These are phyloP conservation scores for Pogoniulus pusillus DNA, from an alignment of 2,797 vertebrate genomes.

Conservation along the genomic window DNA sequence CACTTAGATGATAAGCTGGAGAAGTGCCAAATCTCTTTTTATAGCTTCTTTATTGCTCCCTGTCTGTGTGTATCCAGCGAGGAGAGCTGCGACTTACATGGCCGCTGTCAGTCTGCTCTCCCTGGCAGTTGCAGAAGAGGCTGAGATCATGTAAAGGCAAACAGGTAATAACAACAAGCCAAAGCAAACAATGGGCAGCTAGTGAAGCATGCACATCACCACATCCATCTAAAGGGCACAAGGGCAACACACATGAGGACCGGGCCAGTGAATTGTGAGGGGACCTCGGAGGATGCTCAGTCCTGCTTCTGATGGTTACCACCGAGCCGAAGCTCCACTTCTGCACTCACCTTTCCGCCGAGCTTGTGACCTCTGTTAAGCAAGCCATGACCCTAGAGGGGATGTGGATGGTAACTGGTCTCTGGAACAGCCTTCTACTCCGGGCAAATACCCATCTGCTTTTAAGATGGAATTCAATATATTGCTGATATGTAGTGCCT, in stretches of 20 bases:
- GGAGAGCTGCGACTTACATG: not conserved
- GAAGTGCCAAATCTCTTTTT: conserved; percentile 56
- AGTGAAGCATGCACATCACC: not conserved
- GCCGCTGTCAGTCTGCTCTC: not conserved
- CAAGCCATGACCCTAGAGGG: not conserved
- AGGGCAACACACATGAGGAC: not conserved
- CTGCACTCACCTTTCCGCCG: not conserved
- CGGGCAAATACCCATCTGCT: not conserved
- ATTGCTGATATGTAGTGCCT: conserved; percentile 48
- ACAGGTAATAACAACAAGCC: conserved; percentile 26
- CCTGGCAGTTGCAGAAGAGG: not conserved
- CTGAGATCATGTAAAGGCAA: not conserved
- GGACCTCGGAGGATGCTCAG: not conserved
- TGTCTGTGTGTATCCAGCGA: conserved; percentile 6
- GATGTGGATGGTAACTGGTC: not conserved
- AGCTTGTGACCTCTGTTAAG: conserved; percentile 26
- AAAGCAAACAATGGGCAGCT: not conserved
- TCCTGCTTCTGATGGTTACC: not conserved
- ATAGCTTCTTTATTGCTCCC: conserved; percentile 57
- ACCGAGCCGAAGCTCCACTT: not conserved
- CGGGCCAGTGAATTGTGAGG: not conserved
- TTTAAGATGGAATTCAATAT: conserved; percentile 58
- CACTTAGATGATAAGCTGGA: conserved; percentile 24
- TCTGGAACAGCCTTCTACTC: conserved; percentile 28
- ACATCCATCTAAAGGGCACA: not conserved